A percentile compares a stretch with the other conserved stretches of the same genome.
Conservation (phyloP, 2,113 vertebrate genomes). For the Leptocoma aspasia region DNA sequence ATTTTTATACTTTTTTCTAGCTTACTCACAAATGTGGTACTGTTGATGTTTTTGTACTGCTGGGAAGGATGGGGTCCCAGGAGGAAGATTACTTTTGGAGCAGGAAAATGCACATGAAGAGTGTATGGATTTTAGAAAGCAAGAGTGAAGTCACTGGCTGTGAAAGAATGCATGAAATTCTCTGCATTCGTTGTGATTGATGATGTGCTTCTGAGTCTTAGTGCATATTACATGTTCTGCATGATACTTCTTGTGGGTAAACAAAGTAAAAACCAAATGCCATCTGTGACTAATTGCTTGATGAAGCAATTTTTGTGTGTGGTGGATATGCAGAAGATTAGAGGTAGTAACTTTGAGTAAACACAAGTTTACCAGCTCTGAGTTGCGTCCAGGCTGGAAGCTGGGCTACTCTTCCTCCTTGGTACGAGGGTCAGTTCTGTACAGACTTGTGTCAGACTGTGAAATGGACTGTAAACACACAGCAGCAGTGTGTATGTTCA, state of each 20-base stretch:
- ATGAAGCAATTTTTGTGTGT: not conserved
- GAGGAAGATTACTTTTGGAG: not conserved
- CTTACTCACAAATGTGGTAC: not conserved
- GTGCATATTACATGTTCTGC: not conserved
- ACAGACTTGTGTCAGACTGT: not conserved
- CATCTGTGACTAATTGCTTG: not conserved
- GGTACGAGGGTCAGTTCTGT: not conserved
- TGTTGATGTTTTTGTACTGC: not conserved
- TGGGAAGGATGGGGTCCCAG: not conserved
- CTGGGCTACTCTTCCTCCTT: not conserved
- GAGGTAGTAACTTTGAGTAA: not conserved
- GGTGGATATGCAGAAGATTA: not conserved
- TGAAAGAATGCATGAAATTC: not conserved
- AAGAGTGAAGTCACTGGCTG: not conserved
- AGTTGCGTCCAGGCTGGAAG: not conserved
- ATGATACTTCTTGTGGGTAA: not conserved
- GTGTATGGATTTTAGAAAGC: not conserved
- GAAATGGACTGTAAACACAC: not conserved
- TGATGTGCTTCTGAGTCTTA: not conserved
- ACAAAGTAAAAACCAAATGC: not conserved
- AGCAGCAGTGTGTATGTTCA: not conserved
- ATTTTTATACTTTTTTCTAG: not conserved
- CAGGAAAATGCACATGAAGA: not conserved
- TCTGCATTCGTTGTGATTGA: not conserved
- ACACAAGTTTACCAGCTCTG: not conserved